phyloP scores from a whole-genome alignment of 2,113 vertebrate genomes.

The Etheostoma spectabile region DNA sequence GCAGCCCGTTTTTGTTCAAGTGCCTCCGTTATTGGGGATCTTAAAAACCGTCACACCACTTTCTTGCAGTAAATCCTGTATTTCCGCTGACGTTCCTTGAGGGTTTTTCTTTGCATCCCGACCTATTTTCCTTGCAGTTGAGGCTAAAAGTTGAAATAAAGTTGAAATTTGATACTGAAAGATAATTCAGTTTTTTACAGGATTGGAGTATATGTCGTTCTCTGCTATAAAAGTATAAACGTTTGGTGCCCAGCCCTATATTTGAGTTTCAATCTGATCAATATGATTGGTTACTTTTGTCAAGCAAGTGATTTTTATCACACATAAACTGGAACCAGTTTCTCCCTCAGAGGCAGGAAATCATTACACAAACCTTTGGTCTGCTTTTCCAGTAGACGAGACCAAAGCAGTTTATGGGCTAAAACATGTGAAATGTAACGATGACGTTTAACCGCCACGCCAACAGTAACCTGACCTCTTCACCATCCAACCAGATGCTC shows the following conservation, averaged over 20 bases:
- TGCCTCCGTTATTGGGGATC: background rate
- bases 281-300: background rate
- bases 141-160: too few relatives aligned
- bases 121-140: background rate
- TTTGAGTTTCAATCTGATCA: too few relatives aligned
- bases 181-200: too few relatives aligned
- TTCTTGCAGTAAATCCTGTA: background rate
- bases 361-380: background rate
- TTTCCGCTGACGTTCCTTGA: background rate
- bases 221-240: too few relatives aligned
- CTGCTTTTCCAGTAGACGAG: background rate
- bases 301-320: background rate
- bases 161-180: too few relatives aligned
- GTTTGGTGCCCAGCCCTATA: too few relatives aligned
- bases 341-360: background rate
- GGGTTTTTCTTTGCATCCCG: too few relatives aligned
- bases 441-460: background rate
- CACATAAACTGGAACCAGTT: background rate
- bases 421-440: background rate
- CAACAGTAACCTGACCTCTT: background rate
- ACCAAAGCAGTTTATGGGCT: background rate
- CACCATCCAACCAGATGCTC: conserved; percentile 77
- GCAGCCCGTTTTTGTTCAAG: background rate
- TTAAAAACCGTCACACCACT: conserved; percentile 1
- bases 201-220: too few relatives aligned